These are phyloP conservation scores for Mus spicilegus DNA, from an alignment of 2,113 vertebrate genomes.

Conservation along the genomic window DNA sequence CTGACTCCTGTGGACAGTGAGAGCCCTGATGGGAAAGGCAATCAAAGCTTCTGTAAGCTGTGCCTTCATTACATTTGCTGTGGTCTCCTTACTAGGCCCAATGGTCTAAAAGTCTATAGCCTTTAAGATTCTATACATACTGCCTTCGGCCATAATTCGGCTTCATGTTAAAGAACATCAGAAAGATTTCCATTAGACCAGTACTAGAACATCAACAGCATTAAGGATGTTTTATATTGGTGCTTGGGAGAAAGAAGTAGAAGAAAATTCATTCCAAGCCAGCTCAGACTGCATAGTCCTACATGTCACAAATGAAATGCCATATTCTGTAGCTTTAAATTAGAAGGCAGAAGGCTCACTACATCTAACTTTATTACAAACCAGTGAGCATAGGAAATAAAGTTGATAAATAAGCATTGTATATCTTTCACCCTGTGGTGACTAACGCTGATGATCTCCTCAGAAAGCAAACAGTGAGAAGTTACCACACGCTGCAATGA, in stretches of 20 bases:
- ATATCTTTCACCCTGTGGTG: slow-evolving; percentile 17
- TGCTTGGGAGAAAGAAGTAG: neutral
- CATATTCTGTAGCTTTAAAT: slow-evolving; percentile 9
- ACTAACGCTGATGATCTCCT: slow-evolving; percentile 46
- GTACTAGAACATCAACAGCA: neutral
- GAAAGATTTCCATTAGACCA: neutral
- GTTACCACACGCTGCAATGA: neutral
- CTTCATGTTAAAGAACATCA: neutral
- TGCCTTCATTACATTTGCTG: neutral
- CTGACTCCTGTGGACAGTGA: neutral
- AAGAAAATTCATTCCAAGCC: neutral
- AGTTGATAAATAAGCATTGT: slow-evolving; percentile 33
- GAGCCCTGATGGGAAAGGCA: neutral
- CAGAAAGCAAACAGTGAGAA: neutral
- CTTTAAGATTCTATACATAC: neutral
- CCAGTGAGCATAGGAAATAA: slow-evolving; percentile 3
- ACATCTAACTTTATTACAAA: neutral
- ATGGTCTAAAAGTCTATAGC: neutral
- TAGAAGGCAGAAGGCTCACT: neutral
- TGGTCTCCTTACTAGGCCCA: neutral
- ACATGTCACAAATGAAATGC: slow-evolving; percentile 6
- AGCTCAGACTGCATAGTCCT: neutral
- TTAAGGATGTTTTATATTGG: neutral
- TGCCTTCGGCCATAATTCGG: neutral
- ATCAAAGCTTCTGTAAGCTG: neutral